These are phyloP conservation scores for Heliconius aoede DNA, from an alignment of 2,888 invertebrate genomes.

Conservation along the genomic window DNA sequence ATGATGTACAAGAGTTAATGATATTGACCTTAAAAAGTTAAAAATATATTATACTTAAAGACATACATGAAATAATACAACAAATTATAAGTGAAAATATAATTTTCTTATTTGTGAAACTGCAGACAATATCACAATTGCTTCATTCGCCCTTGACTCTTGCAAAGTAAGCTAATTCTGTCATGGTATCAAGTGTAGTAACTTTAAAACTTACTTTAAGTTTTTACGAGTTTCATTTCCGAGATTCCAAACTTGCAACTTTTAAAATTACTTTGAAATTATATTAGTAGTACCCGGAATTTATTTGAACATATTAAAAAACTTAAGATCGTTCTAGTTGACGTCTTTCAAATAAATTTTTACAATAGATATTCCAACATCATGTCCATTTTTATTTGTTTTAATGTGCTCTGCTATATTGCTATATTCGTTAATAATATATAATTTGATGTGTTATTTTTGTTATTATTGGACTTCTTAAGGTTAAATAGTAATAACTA, in stretches of 20 bases:
- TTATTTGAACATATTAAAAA: background rate
- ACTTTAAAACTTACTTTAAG: background rate
- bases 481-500: slow-evolving; percentile 4
- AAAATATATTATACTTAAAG: background rate
- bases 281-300: background rate
- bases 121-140: background rate
- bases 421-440: background rate
- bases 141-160: background rate
- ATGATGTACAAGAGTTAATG: background rate
- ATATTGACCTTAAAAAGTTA: background rate
- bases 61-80: background rate
- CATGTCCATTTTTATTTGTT: background rate
- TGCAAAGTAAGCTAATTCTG: background rate
- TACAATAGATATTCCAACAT: background rate
- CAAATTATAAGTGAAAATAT: background rate
- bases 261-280: background rate
- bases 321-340: background rate
- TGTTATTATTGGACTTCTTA: background rate
- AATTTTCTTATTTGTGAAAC: background rate
- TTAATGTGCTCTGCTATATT: background rate
- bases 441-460: background rate
- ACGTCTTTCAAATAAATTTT: background rate
- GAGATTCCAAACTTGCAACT: background rate
- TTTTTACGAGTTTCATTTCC: background rate
- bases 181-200: background rate